phyloP scores from a whole-genome alignment of 2,113 vertebrate species.

The Gobiocypris rarus region DNA sequence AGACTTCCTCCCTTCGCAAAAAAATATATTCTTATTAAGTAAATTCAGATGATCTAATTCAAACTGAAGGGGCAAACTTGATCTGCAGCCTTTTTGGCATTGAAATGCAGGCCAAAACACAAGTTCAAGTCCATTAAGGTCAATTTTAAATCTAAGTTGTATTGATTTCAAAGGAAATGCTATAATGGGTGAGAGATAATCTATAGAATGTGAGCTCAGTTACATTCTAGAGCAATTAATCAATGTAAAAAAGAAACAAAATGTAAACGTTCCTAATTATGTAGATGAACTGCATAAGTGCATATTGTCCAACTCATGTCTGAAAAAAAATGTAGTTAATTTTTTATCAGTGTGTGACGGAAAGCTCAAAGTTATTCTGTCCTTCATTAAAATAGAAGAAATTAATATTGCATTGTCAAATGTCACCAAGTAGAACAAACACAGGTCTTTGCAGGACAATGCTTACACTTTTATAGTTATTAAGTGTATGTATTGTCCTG shows the following conservation, averaged over 20 bases:
- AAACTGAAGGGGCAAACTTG: background rate
- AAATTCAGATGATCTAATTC: slow-evolving; percentile 23
- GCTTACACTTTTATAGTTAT: too few relatives aligned
- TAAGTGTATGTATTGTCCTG: too few relatives aligned
- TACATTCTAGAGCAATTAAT: background rate
- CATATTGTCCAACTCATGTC: background rate
- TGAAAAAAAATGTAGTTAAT: background rate
- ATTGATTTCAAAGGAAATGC: slow-evolving; percentile 26
- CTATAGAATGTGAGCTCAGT: background rate
- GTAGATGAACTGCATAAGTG: background rate
- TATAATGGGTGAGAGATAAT: slow-evolving; percentile 3
- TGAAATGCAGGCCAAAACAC: slow-evolving; percentile 15
- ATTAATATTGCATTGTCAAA: background rate
- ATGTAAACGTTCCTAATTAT: background rate
- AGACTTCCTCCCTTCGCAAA: background rate
- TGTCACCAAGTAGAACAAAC: background rate
- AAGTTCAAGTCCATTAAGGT: slow-evolving; percentile 16
- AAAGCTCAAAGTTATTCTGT: background rate
- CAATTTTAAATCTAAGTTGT: slow-evolving; percentile 5
- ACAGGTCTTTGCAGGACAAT: background rate
- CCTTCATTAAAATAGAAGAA: background rate
- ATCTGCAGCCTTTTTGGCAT: background rate
- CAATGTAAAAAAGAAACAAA: background rate
- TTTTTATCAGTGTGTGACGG: background rate
- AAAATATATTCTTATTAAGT: background rate